Conservation (phyloP, 2,113 vertebrate species). For the Oncorhynchus mykiss region DNA sequence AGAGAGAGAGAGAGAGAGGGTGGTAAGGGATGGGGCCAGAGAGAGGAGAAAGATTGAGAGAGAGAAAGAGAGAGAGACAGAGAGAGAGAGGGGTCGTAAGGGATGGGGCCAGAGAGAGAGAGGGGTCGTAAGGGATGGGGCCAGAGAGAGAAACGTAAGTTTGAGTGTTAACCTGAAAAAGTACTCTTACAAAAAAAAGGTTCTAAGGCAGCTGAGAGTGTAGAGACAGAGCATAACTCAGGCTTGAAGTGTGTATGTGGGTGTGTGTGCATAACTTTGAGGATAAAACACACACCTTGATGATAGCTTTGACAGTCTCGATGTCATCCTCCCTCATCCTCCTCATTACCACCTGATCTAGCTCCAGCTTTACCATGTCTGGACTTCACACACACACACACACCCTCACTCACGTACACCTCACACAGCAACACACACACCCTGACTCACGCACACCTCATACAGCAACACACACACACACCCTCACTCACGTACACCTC, state of each 20-base stretch:
- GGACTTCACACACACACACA: constrained; percentile 6
- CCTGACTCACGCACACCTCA: background rate
- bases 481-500: background rate
- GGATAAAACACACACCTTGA: constrained; percentile 65
- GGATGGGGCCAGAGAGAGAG: constrained; percentile 2
- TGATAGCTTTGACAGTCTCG: constrained; percentile 73
- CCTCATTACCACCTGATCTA: constrained; percentile 71
- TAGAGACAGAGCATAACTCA: background rate
- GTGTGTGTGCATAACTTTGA: background rate
- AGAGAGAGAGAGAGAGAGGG: constrained; percentile 46
- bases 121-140: background rate
- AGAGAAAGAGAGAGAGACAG: background rate
- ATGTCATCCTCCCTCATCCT: constrained; percentile 77
- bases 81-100: background rate
- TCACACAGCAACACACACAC: background rate
- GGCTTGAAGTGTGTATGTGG: background rate
- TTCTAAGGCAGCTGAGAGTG: too few species aligned
- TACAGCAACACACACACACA: background rate
- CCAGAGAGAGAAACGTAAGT: background rate
- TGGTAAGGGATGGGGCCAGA: background rate
- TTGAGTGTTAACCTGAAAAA: background rate
- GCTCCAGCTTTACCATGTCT: constrained; percentile 74
- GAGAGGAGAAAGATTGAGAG: background rate
- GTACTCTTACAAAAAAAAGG: too few species aligned
- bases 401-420: background rate